A percentile compares a stretch with the other conserved stretches of the same genome.
phyloP scores from a whole-genome alignment of 2,113 vertebrate species.

The Aspiorhynchus laticeps region DNA sequence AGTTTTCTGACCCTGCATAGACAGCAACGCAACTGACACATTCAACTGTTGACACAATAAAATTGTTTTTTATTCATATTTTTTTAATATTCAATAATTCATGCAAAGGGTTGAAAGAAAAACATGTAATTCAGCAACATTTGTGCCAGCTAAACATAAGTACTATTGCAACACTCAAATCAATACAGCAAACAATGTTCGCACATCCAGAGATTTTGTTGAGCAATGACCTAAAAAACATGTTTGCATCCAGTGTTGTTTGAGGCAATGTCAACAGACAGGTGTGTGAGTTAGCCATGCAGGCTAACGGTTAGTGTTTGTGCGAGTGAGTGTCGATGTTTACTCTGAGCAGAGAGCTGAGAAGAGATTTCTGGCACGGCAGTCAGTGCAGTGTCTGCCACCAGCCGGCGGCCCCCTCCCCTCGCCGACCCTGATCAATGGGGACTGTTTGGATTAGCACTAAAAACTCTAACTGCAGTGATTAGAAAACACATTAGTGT shows the following conservation, averaged over 20 bases:
- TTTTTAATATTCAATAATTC: not conserved
- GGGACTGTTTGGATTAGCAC: constrained; percentile 94
- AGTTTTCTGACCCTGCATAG: not conserved
- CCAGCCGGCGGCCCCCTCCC: constrained; percentile 64
- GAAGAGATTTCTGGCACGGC: constrained; percentile 61
- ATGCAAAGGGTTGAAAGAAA: not conserved
- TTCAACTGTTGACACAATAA: too few relatives aligned
- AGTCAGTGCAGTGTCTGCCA: constrained; percentile 68
- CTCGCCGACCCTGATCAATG: constrained; percentile 86
- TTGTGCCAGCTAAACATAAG: not conserved
- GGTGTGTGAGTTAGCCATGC: constrained; percentile 3
- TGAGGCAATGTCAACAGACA: constrained; percentile 24
- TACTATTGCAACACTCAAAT: constrained; percentile 32
- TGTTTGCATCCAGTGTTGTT: constrained; percentile 26
- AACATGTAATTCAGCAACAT: not conserved
- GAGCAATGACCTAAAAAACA: constrained; percentile 33
- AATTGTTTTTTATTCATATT: too few relatives aligned
- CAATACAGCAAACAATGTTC: constrained; percentile 24
- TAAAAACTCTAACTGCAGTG: constrained; percentile 98
- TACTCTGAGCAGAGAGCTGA: constrained; percentile 52
- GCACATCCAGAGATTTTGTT: constrained; percentile 17
- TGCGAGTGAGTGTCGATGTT: constrained; percentile 29
- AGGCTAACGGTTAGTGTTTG: constrained; percentile 19
- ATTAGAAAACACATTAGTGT: constrained; percentile 99
- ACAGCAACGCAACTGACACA: too few relatives aligned